These are phyloP conservation scores for Eospalax fontanierii DNA, from an alignment of 2,797 vertebrate species.

Conservation along the genomic window DNA sequence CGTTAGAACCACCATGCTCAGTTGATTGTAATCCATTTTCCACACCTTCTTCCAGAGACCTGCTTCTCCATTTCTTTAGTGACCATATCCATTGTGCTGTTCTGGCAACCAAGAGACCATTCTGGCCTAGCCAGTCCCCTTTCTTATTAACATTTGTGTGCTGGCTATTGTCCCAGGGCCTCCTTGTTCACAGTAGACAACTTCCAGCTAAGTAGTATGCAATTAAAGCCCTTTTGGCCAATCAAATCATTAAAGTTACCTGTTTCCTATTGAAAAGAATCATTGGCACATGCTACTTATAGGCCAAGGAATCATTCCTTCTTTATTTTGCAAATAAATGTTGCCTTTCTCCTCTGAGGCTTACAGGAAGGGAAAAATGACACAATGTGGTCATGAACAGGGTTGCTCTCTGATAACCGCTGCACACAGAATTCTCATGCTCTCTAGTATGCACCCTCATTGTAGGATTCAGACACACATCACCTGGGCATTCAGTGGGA, in stretches of 20 bases:
- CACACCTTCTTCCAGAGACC: background rate
- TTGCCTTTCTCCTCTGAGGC: background rate
- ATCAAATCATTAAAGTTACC: conserved; percentile 11
- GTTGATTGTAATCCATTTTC: no score
- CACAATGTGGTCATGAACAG: background rate
- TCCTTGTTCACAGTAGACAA: background rate
- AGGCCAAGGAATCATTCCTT: background rate
- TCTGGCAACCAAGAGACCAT: background rate
- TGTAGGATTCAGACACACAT: background rate
- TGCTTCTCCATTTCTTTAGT: background rate
- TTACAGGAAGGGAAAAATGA: background rate
- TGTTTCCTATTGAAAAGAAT: background rate
- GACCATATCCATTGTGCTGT: background rate
- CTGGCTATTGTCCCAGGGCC: background rate
- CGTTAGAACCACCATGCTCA: background rate
- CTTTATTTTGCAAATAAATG: conserved; percentile 15
- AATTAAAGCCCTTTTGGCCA: background rate
- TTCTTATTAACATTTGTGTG: background rate
- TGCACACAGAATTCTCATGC: background rate
- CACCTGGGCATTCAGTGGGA: background rate
- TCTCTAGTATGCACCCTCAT: accelerated
- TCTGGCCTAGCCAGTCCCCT: background rate
- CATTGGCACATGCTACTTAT: background rate
- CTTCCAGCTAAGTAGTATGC: background rate
- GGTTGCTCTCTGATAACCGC: background rate